A percentile compares a stretch with the other conserved stretches of the same genome.
These are phyloP conservation scores for Drepana arcuata DNA, from an alignment of 1,140 invertebrate species.

Conservation along the genomic window DNA sequence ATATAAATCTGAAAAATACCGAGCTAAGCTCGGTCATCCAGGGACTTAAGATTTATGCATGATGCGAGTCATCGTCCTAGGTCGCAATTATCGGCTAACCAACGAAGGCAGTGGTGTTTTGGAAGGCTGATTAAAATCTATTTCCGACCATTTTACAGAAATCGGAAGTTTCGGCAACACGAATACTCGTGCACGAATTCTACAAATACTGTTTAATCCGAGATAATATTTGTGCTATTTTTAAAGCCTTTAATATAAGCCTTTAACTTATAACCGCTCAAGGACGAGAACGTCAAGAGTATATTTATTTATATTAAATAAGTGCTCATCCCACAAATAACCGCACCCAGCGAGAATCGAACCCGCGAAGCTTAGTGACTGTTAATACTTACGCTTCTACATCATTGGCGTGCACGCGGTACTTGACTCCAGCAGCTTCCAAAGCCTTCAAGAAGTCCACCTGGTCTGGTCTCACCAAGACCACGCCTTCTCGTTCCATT, in stretches of 20 bases:
- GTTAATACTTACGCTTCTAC: slow-evolving; percentile 17
- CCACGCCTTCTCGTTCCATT: slow-evolving; percentile 11
- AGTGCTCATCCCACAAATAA: neutral
- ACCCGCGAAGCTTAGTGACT: neutral
- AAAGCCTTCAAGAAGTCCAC: slow-evolving; percentile 7
- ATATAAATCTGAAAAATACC: too few relatives aligned
- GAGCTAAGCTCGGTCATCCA: too few relatives aligned
- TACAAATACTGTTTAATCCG: neutral
- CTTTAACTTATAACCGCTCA: neutral
- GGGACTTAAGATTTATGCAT: too few relatives aligned
- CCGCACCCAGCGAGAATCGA: too few relatives aligned
- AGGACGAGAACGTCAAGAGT: neutral
- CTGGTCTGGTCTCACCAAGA: slow-evolving; percentile 17
- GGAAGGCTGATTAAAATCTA: too few relatives aligned
- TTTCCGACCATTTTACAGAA: too few relatives aligned
- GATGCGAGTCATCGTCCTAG: too few relatives aligned
- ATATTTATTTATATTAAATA: neutral
- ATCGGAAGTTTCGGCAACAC: too few relatives aligned
- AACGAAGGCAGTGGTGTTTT: too few relatives aligned
- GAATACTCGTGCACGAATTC: too few relatives aligned
- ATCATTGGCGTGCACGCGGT: slow-evolving; percentile 14
- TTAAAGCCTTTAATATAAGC: neutral
- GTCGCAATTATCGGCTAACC: too few relatives aligned
- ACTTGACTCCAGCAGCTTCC: slow-evolving; percentile 4
- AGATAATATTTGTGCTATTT: neutral